phyloP scores from a whole-genome alignment of 2,113 vertebrate genomes.

The Nesoenas mayeri region DNA sequence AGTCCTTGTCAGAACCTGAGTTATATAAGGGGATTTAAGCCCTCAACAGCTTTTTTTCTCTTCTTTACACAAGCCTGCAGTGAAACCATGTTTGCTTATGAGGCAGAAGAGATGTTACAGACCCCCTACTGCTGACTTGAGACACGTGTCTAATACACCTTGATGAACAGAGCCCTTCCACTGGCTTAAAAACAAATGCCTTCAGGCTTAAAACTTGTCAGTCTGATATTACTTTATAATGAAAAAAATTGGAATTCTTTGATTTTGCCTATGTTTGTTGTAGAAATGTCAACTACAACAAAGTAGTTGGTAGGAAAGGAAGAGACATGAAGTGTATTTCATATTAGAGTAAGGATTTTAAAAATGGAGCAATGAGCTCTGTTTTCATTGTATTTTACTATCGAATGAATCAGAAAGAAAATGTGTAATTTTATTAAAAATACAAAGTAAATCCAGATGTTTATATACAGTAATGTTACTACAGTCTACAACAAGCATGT shows the following conservation, averaged over 20 bases:
- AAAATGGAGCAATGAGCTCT: not conserved
- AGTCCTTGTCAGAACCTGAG: not conserved
- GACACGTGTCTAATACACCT: not conserved
- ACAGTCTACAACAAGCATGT: not conserved
- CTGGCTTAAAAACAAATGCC: not conserved
- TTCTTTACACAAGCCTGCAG: not conserved
- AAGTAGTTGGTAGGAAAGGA: not conserved
- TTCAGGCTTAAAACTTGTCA: not conserved
- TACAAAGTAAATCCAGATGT: not conserved
- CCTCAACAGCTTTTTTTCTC: not conserved
- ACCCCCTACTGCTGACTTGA: not conserved
- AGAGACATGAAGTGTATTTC: not conserved
- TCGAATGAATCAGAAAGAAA: not conserved
- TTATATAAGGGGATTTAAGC: not conserved
- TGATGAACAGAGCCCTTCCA: not conserved
- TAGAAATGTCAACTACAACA: not conserved
- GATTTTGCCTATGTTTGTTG: not conserved
- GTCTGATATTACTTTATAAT: not conserved
- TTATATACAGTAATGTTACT: not conserved
- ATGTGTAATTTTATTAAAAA: not conserved
- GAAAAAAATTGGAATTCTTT: not conserved
- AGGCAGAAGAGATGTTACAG: not conserved
- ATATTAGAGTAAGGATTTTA: not conserved
- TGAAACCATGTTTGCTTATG: not conserved
- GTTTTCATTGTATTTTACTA: not conserved